Evolutionary conservation across 1,140 invertebrate species (phyloP), one percentile per base, ranked within the genome.

Genomic region (Procambarus virginalis): DNA sequence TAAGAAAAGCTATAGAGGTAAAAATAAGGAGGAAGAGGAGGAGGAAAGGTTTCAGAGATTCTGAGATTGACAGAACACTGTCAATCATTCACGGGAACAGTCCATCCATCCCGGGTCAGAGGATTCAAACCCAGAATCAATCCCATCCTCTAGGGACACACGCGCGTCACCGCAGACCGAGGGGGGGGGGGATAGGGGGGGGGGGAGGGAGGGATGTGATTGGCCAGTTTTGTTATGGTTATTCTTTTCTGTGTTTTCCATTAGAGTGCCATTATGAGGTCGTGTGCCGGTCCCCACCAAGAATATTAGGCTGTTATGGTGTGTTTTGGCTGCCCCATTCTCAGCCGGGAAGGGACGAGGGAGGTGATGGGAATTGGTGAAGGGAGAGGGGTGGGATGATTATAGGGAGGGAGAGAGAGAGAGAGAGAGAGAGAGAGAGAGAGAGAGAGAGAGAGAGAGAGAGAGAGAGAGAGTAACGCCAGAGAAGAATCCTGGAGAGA

Each of bases 161-260:
- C 10, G 48, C 51, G 46, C 83, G 76, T 84, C 83, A 84, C 83
- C 70, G 70, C 68, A 75, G 68, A 10, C 34, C 80, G 14, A 49
- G 17, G 51, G 51, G 51, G 12, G 12, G 51, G 51, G 51, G 51
- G 51, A 5, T 1, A 5, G 51, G 51, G 51, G 51, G 51, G 2
- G 51, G 51, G 51, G 12, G 51, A 55, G 49, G 48, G 22, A 45
- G 68, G 34, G 46, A 79, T 49, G 85, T 49, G 73, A 86, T 64
- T 78, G 85, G 60, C 78, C 55, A 86, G 85, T 79, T 86, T 86
- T 86, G 85, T 86, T 86, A 86, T 86, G 85, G 85, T 86, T 78
- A 86, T 86, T 79, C 85, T 86, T 86, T 68, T 64, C 85, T 86
- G 76, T 86, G 85, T 86, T 86, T n/a, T 83, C 80, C 81, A 83